Evolutionary conservation across 2,888 invertebrate species (phyloP).

Genomic region (Anodontia alba): DNA sequence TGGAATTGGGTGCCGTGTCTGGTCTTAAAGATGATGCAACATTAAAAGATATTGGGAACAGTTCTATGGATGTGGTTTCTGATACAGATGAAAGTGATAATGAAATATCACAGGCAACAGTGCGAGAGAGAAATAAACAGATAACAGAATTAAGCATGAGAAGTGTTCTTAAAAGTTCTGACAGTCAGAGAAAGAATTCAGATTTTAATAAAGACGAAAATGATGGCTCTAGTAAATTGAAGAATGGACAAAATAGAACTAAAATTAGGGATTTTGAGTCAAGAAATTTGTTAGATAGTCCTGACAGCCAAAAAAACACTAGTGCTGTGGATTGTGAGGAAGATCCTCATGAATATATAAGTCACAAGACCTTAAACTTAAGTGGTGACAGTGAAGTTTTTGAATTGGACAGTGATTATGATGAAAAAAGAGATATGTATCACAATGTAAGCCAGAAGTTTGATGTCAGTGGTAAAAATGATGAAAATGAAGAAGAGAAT

Average conservation of each 20-base stretch:
- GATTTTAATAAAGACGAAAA: neutral
- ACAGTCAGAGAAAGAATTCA: constrained; percentile 12
- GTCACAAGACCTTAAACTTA: constrained; percentile 2
- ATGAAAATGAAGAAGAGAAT: neutral
- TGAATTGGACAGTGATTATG: constrained; percentile 30
- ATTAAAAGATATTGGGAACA: neutral
- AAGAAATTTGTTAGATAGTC: neutral
- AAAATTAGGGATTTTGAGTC: neutral
- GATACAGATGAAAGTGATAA: constrained; percentile 23
- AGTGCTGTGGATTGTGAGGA: neutral
- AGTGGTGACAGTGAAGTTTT: constrained; percentile 6
- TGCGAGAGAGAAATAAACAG: constrained; percentile 4
- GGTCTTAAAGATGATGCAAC: neutral
- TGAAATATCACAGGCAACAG: neutral
- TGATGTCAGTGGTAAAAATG: neutral
- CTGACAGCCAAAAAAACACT: neutral
- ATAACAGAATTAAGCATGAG: constrained; percentile 44
- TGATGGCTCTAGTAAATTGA: too few relatives aligned
- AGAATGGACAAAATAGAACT: neutral
- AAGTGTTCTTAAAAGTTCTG: constrained; percentile 48
- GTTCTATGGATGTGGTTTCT: constrained; percentile 16
- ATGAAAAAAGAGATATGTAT: neutral
- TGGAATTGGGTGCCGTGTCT: neutral
- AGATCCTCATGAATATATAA: constrained; percentile 10
- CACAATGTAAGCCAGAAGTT: constrained; percentile 20